Conservation (phyloP, 2,797 vertebrate genomes). For the Clarias fuscus region DNA sequence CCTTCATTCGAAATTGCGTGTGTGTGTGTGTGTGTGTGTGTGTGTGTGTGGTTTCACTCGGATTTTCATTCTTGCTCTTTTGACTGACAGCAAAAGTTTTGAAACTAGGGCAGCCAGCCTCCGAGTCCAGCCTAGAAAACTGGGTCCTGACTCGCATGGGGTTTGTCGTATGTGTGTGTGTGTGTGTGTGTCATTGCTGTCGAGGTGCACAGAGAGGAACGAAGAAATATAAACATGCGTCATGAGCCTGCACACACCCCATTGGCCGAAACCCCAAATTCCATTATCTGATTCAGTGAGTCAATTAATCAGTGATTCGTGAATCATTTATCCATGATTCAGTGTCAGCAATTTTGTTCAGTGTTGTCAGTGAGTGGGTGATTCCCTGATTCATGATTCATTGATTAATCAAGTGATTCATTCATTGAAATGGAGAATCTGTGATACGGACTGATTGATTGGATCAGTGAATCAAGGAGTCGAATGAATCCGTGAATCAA, state of each 20-base stretch:
- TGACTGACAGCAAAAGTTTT: constrained; percentile 31
- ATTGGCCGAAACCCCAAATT: neutral
- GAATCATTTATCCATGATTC: neutral
- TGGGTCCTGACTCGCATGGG: constrained; percentile 26
- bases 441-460: neutral
- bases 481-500: neutral
- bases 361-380: neutral
- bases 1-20: neutral
- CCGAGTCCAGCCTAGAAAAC: constrained; percentile 4
- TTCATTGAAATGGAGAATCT: neutral
- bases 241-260: neutral
- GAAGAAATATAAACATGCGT: neutral
- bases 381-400: neutral
- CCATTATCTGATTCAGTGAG: neutral
- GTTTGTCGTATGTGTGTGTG: neutral
- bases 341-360: neutral
- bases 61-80: neutral
- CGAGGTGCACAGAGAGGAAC: neutral
- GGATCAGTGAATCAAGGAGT: neutral
- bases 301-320: neutral
- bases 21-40: constrained; percentile 16
- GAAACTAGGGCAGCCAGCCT: constrained; percentile 25
- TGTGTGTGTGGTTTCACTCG: neutral
- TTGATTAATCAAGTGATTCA: neutral
- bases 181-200: constrained; percentile 5